Conservation (phyloP, 1,140 invertebrate genomes). For the Brachystomella parvula region DNA sequence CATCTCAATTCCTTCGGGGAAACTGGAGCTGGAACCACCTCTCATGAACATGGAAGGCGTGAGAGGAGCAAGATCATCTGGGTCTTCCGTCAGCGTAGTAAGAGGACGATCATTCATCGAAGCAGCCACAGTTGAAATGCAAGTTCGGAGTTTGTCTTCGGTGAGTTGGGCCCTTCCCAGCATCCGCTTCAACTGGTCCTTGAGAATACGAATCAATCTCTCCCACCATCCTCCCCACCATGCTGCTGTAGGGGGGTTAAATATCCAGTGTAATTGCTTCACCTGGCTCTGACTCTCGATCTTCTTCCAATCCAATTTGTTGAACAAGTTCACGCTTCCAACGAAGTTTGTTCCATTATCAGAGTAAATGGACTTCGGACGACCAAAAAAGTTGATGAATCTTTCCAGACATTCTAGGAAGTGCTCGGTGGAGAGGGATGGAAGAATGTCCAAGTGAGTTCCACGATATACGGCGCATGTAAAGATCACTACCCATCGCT, state of each 20-base stretch:
- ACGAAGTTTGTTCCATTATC: slow-evolving; percentile 42
- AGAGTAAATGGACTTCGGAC: slow-evolving; percentile 25
- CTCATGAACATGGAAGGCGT: slow-evolving; percentile 18
- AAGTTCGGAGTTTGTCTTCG: neutral
- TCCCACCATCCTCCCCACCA: too few relatives aligned
- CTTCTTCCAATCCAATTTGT: slow-evolving; percentile 31
- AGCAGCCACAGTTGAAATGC: slow-evolving; percentile 2
- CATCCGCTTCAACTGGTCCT: slow-evolving; percentile 36
- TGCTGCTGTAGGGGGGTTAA: slow-evolving; percentile 41
- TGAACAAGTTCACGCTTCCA: slow-evolving; percentile 30
- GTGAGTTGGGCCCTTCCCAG: neutral
- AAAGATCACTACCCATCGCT: slow-evolving; percentile 43
- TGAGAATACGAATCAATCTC: slow-evolving; percentile 42
- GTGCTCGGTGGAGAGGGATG: slow-evolving; percentile 29
- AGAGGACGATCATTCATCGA: slow-evolving; percentile 14
- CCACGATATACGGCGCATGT: slow-evolving; percentile 41
- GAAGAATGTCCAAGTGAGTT: slow-evolving; percentile 38
- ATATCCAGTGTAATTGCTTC: slow-evolving; percentile 40
- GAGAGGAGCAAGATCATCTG: slow-evolving; percentile 1
- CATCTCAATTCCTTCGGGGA: neutral
- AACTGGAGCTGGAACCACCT: neutral
- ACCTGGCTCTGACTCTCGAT: slow-evolving; percentile 19
- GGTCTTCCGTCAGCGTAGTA: slow-evolving; percentile 12
- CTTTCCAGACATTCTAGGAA: slow-evolving; percentile 33
- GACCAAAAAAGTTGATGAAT: slow-evolving; percentile 37